Base-by-base conservation (phyloP, 2,888 invertebrate species). In the Oscheius sp. region DNA sequence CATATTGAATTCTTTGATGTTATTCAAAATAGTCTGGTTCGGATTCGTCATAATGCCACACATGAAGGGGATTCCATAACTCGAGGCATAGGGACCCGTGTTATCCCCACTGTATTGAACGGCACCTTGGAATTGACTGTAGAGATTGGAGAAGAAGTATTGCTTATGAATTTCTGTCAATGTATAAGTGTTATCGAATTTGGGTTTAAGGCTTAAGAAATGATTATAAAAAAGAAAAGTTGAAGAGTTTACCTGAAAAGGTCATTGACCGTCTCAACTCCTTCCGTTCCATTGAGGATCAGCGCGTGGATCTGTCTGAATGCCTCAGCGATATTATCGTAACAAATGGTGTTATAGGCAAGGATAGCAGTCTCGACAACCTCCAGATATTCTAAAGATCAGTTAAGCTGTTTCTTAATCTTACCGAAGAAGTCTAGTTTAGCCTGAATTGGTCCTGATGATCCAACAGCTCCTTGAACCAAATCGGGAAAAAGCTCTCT, bases 21-120 rank as follows among this genome's bases (percentile, higher is more conserved):
- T 72, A 32, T 71, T 65, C 9, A 76, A n/a, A 2, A 72, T 70
- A n/a, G 24, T 30, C 9, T 14, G 17, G 8, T 12, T 24, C 2
- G 8, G 9, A 26, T 45, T 32, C 32, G 33, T 32, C 62, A 62
- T 62, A 22, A 62, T 33, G 22, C 5, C n/a, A 26, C 62, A 62
- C 33, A 62, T 47, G 50, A 50, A 47, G 20, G 93, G 92, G 28
- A 95, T 92, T 2, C 94, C 94, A 12, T 93, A 89, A 32, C 71
- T 70, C 12, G 41, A 5, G 14, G 14, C 44, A 44, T 50, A 28
- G n/a, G 45, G 51, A 17, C 91, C 90, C 30, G 94, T 90, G 86
- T 95, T 95, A 56, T 77, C 74, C n/a, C 74, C 92, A 86, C 95
- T 95, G 86, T 95, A 95, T 85, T 96, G 95, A 0, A 95, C 94